Evolutionary conservation across 23 tunicate genomes (phyloP).

Genomic region (Halocynthia aurantium): DNA sequence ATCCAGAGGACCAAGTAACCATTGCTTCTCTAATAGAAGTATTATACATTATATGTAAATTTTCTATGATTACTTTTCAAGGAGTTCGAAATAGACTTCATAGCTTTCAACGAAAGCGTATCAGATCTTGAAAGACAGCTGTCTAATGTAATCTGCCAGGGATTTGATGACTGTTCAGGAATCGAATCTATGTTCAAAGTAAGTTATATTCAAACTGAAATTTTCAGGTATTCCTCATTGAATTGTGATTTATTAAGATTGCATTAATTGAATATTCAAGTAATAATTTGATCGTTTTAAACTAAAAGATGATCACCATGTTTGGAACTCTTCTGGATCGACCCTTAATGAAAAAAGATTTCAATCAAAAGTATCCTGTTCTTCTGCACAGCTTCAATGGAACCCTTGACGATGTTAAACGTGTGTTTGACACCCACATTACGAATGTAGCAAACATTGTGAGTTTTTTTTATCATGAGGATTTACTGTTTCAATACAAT

Average conservation of each 20-base stretch:
- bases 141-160: slow-evolving; percentile 84
- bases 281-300: background rate
- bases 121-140: slow-evolving; percentile 91
- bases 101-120: slow-evolving; percentile 33
- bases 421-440: slow-evolving; percentile 74
- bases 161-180: slow-evolving; percentile 95
- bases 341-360: slow-evolving; percentile 80
- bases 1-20: slow-evolving; percentile 73
- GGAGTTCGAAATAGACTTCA: slow-evolving; percentile 66
- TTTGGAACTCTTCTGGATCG: slow-evolving; percentile 88
- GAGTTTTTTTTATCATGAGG: background rate
- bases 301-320: slow-evolving; percentile 55
- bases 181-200: slow-evolving; percentile 81
- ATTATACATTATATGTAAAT: background rate
- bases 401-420: slow-evolving; percentile 48
- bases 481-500: background rate
- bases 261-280: too few relatives aligned
- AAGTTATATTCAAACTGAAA: background rate
- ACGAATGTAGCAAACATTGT: slow-evolving; percentile 44
- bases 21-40: background rate
- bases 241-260: too few relatives aligned
- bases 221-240: too few relatives aligned
- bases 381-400: slow-evolving; percentile 54
- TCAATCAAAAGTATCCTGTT: slow-evolving; percentile 72
- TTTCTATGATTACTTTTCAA: slow-evolving; percentile 15